Evolutionary conservation across 2,888 invertebrate species (phyloP).

Genomic region (Tetranychus piercei): DNA sequence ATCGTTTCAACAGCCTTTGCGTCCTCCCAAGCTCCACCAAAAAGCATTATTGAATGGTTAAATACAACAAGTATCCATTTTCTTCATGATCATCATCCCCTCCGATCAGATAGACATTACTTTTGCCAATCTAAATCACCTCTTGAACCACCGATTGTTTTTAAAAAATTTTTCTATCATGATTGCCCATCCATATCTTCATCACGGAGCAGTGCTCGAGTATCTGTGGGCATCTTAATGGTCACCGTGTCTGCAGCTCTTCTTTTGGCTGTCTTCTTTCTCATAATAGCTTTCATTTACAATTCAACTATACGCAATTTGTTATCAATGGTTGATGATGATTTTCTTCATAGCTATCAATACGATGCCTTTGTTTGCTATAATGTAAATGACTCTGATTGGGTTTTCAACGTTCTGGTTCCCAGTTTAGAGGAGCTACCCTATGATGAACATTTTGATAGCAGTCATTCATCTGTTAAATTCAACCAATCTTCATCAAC

Average conservation of each 20-base stretch:
- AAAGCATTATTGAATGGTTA: constrained; percentile 13
- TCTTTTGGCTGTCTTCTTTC: constrained; percentile 9
- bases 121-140: background rate
- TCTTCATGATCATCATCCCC: constrained; percentile 11
- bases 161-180: constrained; percentile 8
- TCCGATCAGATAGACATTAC: constrained; percentile 10
- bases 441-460: background rate
- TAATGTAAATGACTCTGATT: constrained; percentile 23
- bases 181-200: background rate
- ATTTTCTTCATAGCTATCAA: constrained; percentile 15
- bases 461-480: background rate
- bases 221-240: background rate
- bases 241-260: constrained; percentile 10
- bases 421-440: constrained; percentile 20
- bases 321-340: constrained; percentile 16
- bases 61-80: constrained; percentile 10
- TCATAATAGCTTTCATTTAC: constrained; percentile 19
- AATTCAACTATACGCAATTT: constrained; percentile 13
- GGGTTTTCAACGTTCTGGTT: constrained; percentile 22
- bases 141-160: background rate
- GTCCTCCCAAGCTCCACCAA: constrained; percentile 9
- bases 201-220: background rate
- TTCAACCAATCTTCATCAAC: background rate
- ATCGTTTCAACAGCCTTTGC: constrained; percentile 12
- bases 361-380: constrained; percentile 25